Evolutionary conservation across 1,140 invertebrate species (phyloP), one percentile per base, ranked within the genome.

Genomic region (Hylaeus anthracinus): DNA sequence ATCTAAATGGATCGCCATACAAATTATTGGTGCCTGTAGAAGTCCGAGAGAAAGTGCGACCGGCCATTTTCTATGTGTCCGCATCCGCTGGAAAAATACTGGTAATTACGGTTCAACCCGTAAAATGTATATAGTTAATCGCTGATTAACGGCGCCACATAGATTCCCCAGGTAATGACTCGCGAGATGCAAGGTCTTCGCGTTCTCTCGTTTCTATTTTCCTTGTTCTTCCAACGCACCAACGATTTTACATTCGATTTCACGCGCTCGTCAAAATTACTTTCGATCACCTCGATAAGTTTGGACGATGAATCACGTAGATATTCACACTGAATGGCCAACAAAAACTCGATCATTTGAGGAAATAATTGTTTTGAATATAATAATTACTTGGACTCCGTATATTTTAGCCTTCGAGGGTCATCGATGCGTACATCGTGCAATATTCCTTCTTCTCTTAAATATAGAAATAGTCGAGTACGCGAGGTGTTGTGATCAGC

Each of bases 21-120:
- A 43, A 69, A 69, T 5, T 2, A 53, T 65, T 6, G 26, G 51
- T 55, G 63, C 39, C 9, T 26, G 8, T 15, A 48, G 58, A 43
- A 63, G 51, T 64, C 53, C 72, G 72, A 56, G 89, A 91, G 90
- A 92, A 92, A 92, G 90, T 91, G 88, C 88, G 76, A 88, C 66
- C 86, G 73, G 53, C 63, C 71, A 90, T 91, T 92, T 91, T 92
- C 88, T 91, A 89, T 91, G 90, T 89, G 87, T 90, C 87, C 85
- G 86, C 85, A 88, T 91, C 86, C 87, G 89, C 86, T 84, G 89
- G 86, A 89, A 91, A 91, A 91, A 89, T 88, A 79, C 75, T 79
- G 73, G 77, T 87, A 84, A 88, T 88, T 80, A 82, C 70, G 69
- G 53, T 86, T 67, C n/a, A 60, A 15, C 63, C 69, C 8, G 58